These are phyloP conservation scores for Drosophila neonasuta DNA, from an alignment of 2,888 invertebrate genomes.

Conservation along the genomic window DNA sequence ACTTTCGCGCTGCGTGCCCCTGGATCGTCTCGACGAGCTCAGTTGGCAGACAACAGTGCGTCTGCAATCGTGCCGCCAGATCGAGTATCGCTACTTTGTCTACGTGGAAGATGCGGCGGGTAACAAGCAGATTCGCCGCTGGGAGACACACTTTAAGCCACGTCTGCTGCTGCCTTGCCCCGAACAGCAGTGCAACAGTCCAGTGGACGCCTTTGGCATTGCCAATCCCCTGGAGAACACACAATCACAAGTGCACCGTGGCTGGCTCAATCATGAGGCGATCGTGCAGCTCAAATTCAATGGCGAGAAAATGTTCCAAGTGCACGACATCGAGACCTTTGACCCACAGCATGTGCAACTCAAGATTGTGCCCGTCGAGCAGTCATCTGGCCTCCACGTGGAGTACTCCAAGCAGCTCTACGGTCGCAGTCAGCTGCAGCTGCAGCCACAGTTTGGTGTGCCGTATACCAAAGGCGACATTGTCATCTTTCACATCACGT, in stretches of 20 bases:
- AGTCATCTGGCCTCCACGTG: constrained; percentile 61
- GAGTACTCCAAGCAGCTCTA: constrained; percentile 78
- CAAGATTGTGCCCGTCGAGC: constrained; percentile 81
- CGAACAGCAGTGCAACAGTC: constrained; percentile 50
- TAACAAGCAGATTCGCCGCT: constrained; percentile 79
- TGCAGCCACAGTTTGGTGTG: constrained; percentile 70
- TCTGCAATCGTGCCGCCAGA: constrained; percentile 84
- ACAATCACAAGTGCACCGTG: constrained; percentile 85
- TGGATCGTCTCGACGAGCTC: constrained; percentile 63
- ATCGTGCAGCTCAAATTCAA: constrained; percentile 91
- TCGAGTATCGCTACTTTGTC: constrained; percentile 79
- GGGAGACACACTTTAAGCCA: constrained; percentile 84
- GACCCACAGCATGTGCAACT: constrained; percentile 81
- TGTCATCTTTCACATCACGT: constrained; percentile 78
- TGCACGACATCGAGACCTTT: constrained; percentile 83
- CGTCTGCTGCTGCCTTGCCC: constrained; percentile 58
- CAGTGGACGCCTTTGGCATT: constrained; percentile 60
- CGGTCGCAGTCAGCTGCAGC: constrained; percentile 69
- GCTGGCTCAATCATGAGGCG: constrained; percentile 91
- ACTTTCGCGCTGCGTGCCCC: constrained; percentile 84
- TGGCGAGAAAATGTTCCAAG: constrained; percentile 87
- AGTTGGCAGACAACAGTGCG: constrained; percentile 86
- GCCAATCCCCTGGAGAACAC: constrained; percentile 33
- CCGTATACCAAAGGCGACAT: constrained; percentile 74
- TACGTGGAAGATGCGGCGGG: constrained; percentile 76